Conservation (phyloP, 2,888 invertebrate species). For the Eristalis arbustorum region DNA sequence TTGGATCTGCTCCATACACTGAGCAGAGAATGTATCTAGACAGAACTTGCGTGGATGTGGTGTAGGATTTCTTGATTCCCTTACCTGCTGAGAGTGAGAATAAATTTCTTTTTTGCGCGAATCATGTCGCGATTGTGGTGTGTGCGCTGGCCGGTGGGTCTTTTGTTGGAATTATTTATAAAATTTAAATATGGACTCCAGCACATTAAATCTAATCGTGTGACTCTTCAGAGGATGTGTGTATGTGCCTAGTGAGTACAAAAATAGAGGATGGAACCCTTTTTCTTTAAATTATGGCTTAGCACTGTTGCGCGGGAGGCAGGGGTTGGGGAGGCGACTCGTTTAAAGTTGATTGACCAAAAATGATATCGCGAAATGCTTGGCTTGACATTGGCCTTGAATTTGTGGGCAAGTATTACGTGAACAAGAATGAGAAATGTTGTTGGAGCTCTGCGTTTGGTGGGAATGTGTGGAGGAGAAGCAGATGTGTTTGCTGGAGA, state of each 20-base stretch:
- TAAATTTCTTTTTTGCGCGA: background rate
- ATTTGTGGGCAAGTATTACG: background rate
- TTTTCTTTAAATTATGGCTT: background rate
- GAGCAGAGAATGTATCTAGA: background rate
- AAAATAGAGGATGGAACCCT: background rate
- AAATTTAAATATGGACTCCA: background rate
- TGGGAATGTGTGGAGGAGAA: too few relatives aligned
- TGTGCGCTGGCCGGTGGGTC: background rate
- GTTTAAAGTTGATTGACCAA: background rate
- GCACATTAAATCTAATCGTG: background rate
- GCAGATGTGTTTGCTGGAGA: too few relatives aligned
- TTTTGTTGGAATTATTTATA: slow-evolving; percentile 1
- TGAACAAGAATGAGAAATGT: background rate
- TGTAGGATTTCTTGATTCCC: background rate
- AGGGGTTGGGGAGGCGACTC: background rate
- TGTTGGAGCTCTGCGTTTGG: background rate
- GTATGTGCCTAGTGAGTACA: too few relatives aligned
- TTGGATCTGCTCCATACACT: background rate
- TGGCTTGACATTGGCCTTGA: background rate
- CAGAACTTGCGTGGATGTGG: background rate
- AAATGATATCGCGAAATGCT: background rate
- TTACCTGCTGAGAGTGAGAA: background rate
- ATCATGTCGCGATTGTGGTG: background rate
- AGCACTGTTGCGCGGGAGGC: background rate
- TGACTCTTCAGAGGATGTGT: background rate